Percentiles rank a stretch among this genome's conserved stretches.
Conservation (phyloP, 2,797 vertebrate genomes). For the Labeo calbasu region DNA sequence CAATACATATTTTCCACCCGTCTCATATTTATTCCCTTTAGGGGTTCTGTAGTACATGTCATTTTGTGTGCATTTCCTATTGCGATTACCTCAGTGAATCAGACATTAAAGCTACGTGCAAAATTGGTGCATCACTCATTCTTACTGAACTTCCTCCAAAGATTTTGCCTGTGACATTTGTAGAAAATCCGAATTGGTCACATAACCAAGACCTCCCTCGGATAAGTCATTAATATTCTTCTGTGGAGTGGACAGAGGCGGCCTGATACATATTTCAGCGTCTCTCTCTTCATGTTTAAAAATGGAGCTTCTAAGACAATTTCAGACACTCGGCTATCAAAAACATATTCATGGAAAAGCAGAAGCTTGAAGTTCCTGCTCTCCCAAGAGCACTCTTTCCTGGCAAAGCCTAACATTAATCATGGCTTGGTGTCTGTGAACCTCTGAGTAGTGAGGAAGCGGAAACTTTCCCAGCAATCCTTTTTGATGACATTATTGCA, state of each 20-base stretch:
- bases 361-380: conserved; percentile 31
- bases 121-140: neutral
- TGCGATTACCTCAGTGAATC: too few species aligned
- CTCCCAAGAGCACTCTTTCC: conserved; percentile 27
- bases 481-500: conserved; percentile 53
- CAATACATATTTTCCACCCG: too few species aligned
- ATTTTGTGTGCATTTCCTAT: too few species aligned
- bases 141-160: neutral
- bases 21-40: too few species aligned
- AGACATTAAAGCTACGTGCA: neutral
- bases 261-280: conserved; percentile 34
- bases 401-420: conserved; percentile 50
- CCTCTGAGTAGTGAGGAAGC: conserved; percentile 31
- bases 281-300: conserved; percentile 30
- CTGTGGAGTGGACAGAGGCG: neutral
- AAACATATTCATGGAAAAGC: conserved; percentile 41
- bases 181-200: conserved; percentile 16
- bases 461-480: conserved; percentile 37
- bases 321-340: conserved; percentile 24
- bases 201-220: neutral
- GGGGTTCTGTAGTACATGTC: too few species aligned
- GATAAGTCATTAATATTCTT: conserved; percentile 22
- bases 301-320: conserved; percentile 39
- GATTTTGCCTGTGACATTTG: neutral
- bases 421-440: conserved; percentile 42